Base-by-base conservation (phyloP, 2,797 vertebrate species). In the Apogon hyalosoma region DNA sequence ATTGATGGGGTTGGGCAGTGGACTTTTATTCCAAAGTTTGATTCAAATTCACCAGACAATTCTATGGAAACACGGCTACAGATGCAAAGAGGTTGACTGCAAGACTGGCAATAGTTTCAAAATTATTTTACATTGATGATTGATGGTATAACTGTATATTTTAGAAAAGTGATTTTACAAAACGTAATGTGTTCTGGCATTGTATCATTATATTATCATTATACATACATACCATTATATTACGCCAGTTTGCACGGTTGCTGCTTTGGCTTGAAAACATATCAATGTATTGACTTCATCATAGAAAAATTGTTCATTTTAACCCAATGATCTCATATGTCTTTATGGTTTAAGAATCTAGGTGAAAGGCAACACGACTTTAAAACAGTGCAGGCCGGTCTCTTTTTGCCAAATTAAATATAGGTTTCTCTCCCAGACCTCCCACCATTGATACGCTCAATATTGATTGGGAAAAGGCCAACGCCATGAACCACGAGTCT, bases 401-500 rank as follows among this genome's bases (percentile, higher is more conserved):
- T 69, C 7, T 60, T 80, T 78, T 71, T 60, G 53, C 60, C 64
- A 79, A 85, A 88, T 87, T 58, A 77, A 80, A 84, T 67, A 61
- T 72, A 52, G 64, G 58, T 75, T 59, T 38, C 39, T 68, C 58
- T 40, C 50, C 49, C 56, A 80, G 75, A 79, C 38, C 63, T 56
- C 51, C 58, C 67, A 55, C 50, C 57, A 84, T 66, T 52, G 78
- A 74, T 80, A 65, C 11, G 42, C 77, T 82, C 55, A 42, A 39
- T 83, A 90, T 86, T 65, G 89, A 92, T 89, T 67, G 39, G 63
- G 47, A 39, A 69, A 82, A 77, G 64, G 77, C 79, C 78, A 73
- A 64, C 76, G 80, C 72, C 78, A 79, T 86, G 79, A 79, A 72
- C 61, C 36, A 3, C 73, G 75, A 76, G 60, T 65, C 72, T 67